These are phyloP conservation scores for Erebia aethiops DNA, from an alignment of 2,888 invertebrate species.

Conservation along the genomic window DNA sequence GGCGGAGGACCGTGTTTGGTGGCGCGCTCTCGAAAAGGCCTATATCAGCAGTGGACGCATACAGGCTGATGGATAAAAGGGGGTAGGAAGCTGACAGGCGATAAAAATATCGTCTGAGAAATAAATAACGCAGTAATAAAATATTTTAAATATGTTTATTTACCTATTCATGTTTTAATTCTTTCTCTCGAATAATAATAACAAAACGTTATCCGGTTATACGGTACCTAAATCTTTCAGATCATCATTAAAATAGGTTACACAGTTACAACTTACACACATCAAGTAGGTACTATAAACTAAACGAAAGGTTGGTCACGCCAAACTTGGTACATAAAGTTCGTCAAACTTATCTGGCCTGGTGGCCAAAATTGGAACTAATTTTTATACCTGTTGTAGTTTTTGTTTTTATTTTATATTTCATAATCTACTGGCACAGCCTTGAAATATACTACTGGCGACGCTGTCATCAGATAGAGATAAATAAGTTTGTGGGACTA, in stretches of 20 bases:
- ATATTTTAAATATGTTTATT: slow-evolving; percentile 28
- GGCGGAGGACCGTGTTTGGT: no score
- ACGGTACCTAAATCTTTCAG: slow-evolving; percentile 46
- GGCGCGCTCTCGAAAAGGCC: no score
- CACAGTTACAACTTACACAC: neutral
- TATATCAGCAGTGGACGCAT: no score
- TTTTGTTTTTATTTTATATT: no score
- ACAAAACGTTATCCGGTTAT: slow-evolving; percentile 49
- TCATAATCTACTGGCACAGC: no score
- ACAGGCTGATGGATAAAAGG: neutral
- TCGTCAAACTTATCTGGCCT: neutral
- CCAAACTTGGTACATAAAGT: neutral
- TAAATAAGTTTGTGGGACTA: no score
- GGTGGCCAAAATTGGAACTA: no score
- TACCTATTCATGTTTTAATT: slow-evolving; percentile 43
- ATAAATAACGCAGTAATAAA: slow-evolving; percentile 36
- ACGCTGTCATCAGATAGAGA: no score
- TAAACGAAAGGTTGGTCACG: neutral
- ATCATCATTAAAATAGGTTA: slow-evolving; percentile 47
- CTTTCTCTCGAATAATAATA: slow-evolving; percentile 52
- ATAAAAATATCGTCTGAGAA: slow-evolving; percentile 35
- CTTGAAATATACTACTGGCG: no score
- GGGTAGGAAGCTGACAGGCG: slow-evolving; percentile 36
- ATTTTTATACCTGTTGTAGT: no score
- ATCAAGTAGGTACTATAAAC: neutral